Evolutionary conservation across 2,888 invertebrate genomes (phyloP).

Genomic region (Chrysomela aeneicollis): DNA sequence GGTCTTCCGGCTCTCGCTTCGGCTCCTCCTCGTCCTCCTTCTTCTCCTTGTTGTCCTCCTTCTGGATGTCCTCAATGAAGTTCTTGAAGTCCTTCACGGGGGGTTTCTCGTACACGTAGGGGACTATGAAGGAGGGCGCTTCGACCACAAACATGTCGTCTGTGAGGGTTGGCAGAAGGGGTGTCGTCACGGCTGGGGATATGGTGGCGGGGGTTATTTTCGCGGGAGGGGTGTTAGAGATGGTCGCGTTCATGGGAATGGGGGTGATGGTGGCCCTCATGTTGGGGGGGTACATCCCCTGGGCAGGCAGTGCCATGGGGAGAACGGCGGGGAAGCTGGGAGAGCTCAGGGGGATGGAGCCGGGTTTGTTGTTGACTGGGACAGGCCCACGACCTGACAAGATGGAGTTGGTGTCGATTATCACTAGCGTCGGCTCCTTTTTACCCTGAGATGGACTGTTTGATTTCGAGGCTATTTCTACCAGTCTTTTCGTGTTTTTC

Average conservation of each 20-base stretch:
- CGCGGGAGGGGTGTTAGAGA: slow-evolving; percentile 48
- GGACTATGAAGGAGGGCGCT: slow-evolving; percentile 92
- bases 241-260: slow-evolving; percentile 60
- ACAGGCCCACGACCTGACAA: slow-evolving; percentile 70
- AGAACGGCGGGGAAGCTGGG: slow-evolving; percentile 61
- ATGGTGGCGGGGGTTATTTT: slow-evolving; percentile 53
- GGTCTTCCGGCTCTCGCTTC: slow-evolving; percentile 57
- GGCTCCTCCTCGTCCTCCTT: slow-evolving; percentile 60
- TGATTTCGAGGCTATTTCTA: slow-evolving; percentile 73
- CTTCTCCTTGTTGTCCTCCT: slow-evolving; percentile 60
- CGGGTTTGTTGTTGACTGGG: slow-evolving; percentile 58
- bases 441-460: slow-evolving; percentile 61
- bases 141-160: slow-evolving; percentile 94
- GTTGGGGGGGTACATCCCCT: slow-evolving; percentile 71
- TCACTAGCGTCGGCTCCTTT: slow-evolving; percentile 79
- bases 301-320: slow-evolving; percentile 66
- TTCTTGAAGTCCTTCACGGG: slow-evolving; percentile 80
- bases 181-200: slow-evolving; percentile 59
- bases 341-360: slow-evolving; percentile 30
- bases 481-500: slow-evolving; percentile 75
- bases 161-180: slow-evolving; percentile 81
- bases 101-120: slow-evolving; percentile 92
- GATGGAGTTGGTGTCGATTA: slow-evolving; percentile 80
- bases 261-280: slow-evolving; percentile 68
- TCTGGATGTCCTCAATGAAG: slow-evolving; percentile 68